Base-by-base conservation (phyloP, 1,140 invertebrate genomes). In the Bombus confusus region DNA sequence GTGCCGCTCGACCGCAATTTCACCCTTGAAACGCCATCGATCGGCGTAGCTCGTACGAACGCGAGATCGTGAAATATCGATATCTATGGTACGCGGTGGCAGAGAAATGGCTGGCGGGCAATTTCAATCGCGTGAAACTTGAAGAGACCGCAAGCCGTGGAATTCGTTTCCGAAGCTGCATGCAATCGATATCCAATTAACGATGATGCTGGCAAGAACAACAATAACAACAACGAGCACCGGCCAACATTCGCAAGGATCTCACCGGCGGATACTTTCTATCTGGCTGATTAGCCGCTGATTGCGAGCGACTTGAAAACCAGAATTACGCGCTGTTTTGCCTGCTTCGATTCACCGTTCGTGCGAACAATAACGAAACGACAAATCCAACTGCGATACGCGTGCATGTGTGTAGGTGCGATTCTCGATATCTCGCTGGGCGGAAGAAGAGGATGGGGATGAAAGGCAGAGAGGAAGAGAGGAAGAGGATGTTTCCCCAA, bases 101-200 rank as follows among this genome's bases (percentile, higher is more conserved):
- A 31, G 4, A n/a, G 22, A 78, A 6, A 47, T 47, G 9, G 76
- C 13, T 9, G 1, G 37, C 43, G 43, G n/a, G 28, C n/a, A 64
- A 78, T 64, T 78, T 78, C 76, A 78, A 79, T 68, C 77, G 77
- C 41, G 62, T 34, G 62, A 66, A 47, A 79, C 41, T 47, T 28
- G n/a, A 66, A 79, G 62, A 66, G 62, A 79, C 62, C 62, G 41
- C 62, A 68, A 28, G 12, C 62, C 62, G 41, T 62, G 43, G 31
- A 43, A 79, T 66, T 79, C 62, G 39, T 68, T 59, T 68, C 57
- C 57, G 34, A 41, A 28, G 28, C 25, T 57, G 47, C 41, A 8
- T 2, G 74, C 34, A 79, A 79, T 79, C 77, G 77, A 79, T 79
- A 79, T 47, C 62, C 77, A 79, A 79, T 79, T 79, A 79, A 79